Evolutionary conservation across 1,140 invertebrate species (phyloP).

Genomic region (Drosophila santomea): DNA sequence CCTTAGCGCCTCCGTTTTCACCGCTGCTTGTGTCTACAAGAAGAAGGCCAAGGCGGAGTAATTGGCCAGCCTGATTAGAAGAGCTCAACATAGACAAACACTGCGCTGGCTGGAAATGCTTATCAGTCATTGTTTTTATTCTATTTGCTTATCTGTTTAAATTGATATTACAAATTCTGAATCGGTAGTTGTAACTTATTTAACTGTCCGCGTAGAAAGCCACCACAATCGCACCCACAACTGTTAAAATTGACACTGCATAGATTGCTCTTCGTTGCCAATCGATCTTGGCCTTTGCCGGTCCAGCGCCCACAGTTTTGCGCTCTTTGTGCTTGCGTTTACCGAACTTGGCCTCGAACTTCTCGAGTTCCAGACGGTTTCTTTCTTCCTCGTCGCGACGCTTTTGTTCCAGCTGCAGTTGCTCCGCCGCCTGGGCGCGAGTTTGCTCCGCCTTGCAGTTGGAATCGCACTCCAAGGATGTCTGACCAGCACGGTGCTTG

Average conservation of each 20-base stretch:
- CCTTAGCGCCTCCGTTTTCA: slow-evolving; percentile 87
- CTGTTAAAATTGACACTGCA: slow-evolving; percentile 36
- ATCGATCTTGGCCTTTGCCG: slow-evolving; percentile 48
- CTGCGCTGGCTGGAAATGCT: slow-evolving; percentile 13
- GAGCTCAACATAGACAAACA: slow-evolving; percentile 38
- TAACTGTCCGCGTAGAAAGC: slow-evolving; percentile 74
- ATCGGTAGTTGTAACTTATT: slow-evolving; percentile 13
- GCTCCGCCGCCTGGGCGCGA: slow-evolving; percentile 85
- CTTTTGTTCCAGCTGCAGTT: slow-evolving; percentile 86
- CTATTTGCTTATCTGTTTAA: slow-evolving; percentile 34
- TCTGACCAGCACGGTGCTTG: slow-evolving; percentile 86
- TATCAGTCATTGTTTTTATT: slow-evolving; percentile 43
- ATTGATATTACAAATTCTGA: slow-evolving; percentile 41
- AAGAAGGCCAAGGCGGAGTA: slow-evolving; percentile 63
- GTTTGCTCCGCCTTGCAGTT: slow-evolving; percentile 86
- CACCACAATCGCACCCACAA: slow-evolving; percentile 60
- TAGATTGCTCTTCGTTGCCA: slow-evolving; percentile 63
- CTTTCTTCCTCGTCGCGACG: slow-evolving; percentile 87
- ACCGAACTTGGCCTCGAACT: slow-evolving; percentile 90
- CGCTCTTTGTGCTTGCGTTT: slow-evolving; percentile 86
- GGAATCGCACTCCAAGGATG: slow-evolving; percentile 87
- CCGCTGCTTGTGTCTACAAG: slow-evolving; percentile 86
- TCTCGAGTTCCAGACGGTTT: slow-evolving; percentile 89
- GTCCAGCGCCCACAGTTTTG: slow-evolving; percentile 60
- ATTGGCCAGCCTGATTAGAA: slow-evolving; percentile 11